Evolutionary conservation across 2,888 invertebrate genomes (phyloP), one percentile per base, ranked within the genome.

Genomic region (Punctoribates punctum): DNA sequence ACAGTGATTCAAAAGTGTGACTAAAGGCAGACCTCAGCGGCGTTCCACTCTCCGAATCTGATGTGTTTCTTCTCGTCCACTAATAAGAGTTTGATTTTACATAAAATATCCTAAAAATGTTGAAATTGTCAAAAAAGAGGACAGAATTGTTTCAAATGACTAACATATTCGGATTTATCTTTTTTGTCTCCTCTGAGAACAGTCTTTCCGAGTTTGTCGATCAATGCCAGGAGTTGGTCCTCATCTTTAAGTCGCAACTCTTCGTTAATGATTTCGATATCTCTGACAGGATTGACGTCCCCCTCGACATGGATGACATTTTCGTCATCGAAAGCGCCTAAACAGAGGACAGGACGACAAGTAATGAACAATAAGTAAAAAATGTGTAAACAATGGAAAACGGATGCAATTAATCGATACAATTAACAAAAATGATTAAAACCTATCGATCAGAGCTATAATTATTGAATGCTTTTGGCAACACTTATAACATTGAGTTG

Each of bases 271-370:
- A 98, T 98, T 82, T 95, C 96, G 83, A 99, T 86, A 86, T 99
- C 99, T 75, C 99, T 88, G 0, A 96, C 90, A 0, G 99, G 99
- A 84, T 99, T 91, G 1, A 99, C 96, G 78, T 99, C 98, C 0
- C 99, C 99, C 84, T 99, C 99, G 0, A 99, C 91, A 83, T 99
- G 99, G 73, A 94, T 96, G 0, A 99, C 96, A 82, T 97, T 96
- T 76, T 95, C 94, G 82, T 97, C 96, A 79, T 97, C 97, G 84
- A 99, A 99, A 11, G 94, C 96, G 82, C 95, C 95, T 95, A 81
- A 73, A 73, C 60, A 34, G 34, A 34, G 34, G 5, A 34, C 8
- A 34, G 34, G 8, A 34, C 8, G 34, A 6, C 34, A 4, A 34
- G 8, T 34, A 34, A 34, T 34, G 34, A 34, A 34, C 5, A 6